Evolutionary conservation across 2,888 invertebrate genomes (phyloP), one percentile per base, ranked within the genome.

Genomic region (Campopleginae sp.): DNA sequence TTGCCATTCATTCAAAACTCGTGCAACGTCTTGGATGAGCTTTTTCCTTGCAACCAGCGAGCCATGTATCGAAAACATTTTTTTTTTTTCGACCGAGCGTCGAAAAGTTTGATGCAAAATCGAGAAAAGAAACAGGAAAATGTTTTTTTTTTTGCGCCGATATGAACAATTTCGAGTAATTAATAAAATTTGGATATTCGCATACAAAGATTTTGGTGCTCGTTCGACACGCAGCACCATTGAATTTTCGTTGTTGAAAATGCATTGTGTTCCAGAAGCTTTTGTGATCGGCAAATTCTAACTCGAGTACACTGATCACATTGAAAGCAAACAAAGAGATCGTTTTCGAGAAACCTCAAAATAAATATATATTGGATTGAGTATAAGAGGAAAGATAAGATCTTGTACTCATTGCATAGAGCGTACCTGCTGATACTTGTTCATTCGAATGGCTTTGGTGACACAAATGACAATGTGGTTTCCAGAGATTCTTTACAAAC

Each of bases 401-500:
- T 84, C 72, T 42, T 58, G n/a, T 58, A 72, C 61, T 27, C 46
- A 44, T n/a, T 12, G 51, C 46, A n/a, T 5, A 10, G 38, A 74
- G 5, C 54, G 58, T 33, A 23, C 61, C 61, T 70, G 77, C 38
- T 31, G 51, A 71, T 70, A 80, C 48, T 54, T 63, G 72, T 48
- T 44, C 72, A n/a, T 66, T 72, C 63, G 42, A 48, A 51, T 38
- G 23, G 54, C n/a, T 42, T 27, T 42, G 42, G 48, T 48, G 77
- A 82, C 61, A 80, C 68, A 78, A 76, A 71, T 76, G 82, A 82
- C 74, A 61, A 71, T 77, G 77, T 46, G 82, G 82, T 80, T 77
- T 82, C 54, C 66, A 77, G 80, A 63, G 80, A 77, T 77, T 76
- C 80, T 77, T 80, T 82, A 77, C 44, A 82, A 74, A 82, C 77